Percentiles rank a stretch among this genome's conserved stretches.
Evolutionary conservation across 2,113 vertebrate species (phyloP).

Genomic region (Varanus komodoensis): DNA sequence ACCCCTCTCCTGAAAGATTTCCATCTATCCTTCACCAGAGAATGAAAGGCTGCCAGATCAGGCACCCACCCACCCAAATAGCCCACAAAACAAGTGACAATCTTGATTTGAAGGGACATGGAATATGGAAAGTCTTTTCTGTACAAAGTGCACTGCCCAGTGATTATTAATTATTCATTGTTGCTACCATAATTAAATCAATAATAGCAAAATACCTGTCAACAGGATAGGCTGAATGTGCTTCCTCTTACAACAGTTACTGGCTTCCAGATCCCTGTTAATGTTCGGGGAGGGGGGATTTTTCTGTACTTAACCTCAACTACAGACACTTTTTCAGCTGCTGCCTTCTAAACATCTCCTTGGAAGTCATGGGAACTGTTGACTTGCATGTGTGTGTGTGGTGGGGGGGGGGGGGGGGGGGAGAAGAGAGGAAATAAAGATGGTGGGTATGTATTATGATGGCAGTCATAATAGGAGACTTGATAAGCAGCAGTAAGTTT

Average conservation of each 20-base stretch:
- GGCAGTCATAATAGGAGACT: background rate
- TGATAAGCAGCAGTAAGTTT: background rate
- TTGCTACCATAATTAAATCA: background rate
- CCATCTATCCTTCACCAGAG: constrained; percentile 13
- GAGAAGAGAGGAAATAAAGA: background rate
- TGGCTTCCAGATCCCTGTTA: background rate
- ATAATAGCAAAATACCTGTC: background rate
- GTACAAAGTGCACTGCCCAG: background rate
- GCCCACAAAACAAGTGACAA: background rate
- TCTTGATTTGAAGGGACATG: background rate
- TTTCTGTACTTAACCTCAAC: background rate
- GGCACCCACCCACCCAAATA: background rate
- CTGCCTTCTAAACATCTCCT: background rate
- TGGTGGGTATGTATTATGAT: background rate
- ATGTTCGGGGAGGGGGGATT: no score
- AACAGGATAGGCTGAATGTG: background rate
- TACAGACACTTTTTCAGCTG: background rate
- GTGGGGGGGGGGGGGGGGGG: no score
- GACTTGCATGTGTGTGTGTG: background rate
- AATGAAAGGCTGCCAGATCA: background rate
- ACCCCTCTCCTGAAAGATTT: background rate
- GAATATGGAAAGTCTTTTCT: background rate
- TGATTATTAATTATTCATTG: background rate
- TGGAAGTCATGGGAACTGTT: background rate
- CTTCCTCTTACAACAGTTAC: background rate